Evolutionary conservation across 2,113 vertebrate genomes (phyloP).

Genomic region (Edolisoma coerulescens): DNA sequence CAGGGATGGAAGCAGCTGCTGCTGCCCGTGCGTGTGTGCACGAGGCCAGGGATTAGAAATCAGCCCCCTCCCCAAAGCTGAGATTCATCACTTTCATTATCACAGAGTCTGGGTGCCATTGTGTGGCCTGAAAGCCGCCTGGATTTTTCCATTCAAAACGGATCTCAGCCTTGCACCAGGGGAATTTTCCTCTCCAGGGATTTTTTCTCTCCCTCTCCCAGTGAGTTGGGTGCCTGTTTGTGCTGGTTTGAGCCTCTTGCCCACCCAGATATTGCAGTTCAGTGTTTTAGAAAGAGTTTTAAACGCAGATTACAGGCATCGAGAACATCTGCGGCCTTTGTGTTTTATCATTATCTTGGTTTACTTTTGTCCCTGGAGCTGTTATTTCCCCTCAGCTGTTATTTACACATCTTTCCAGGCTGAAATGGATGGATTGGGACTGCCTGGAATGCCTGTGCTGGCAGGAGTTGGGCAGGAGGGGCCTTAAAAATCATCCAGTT

Average conservation of each 20-base stretch:
- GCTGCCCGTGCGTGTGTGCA: background rate
- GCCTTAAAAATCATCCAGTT: background rate
- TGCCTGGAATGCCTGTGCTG: background rate
- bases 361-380: background rate
- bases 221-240: background rate
- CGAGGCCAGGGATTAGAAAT: background rate
- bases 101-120: background rate
- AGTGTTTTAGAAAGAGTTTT: background rate
- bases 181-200: background rate
- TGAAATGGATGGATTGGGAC: background rate
- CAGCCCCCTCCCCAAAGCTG: background rate
- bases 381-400: background rate
- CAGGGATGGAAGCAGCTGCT: background rate
- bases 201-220: background rate
- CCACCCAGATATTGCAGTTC: background rate
- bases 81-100: background rate
- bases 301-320: background rate
- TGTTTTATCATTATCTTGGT: background rate
- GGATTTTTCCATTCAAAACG: background rate
- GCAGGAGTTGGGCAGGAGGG: background rate
- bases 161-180: background rate
- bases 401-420: background rate
- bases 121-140: background rate
- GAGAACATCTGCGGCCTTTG: background rate
- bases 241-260: background rate